These are phyloP conservation scores for Carettochelys insculpta DNA, from an alignment of 2,113 vertebrate genomes.

Conservation along the genomic window DNA sequence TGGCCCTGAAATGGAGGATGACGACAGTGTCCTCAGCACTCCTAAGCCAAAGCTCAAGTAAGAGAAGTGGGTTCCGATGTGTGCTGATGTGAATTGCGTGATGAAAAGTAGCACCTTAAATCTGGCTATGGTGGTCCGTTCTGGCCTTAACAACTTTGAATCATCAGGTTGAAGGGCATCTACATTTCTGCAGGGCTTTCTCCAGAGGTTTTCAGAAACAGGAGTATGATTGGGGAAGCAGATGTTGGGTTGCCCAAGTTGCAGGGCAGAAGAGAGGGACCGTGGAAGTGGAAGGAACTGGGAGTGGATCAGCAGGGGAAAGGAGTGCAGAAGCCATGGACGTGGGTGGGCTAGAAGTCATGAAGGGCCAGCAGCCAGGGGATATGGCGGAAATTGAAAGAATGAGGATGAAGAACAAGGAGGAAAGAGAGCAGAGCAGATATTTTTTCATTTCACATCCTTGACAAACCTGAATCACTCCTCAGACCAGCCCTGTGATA, in stretches of 20 bases:
- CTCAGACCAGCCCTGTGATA: background rate
- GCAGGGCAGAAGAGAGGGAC: background rate
- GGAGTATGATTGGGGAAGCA: background rate
- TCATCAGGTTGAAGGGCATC: background rate
- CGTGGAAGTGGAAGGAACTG: background rate
- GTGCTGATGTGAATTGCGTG: background rate
- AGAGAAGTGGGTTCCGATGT: constrained; percentile 31
- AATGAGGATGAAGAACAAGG: background rate
- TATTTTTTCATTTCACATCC: background rate
- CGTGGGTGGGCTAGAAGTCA: background rate
- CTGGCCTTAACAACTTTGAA: background rate
- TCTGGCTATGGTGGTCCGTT: background rate
- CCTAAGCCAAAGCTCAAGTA: constrained; percentile 97
- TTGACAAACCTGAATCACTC: background rate
- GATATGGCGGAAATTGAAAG: background rate
- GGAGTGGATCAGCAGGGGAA: background rate
- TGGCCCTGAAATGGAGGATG: constrained; percentile 93
- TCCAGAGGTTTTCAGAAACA: background rate
- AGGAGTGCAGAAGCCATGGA: background rate
- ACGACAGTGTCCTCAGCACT: constrained; percentile 96
- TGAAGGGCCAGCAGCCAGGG: background rate
- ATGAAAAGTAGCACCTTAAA: background rate
- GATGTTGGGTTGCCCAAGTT: background rate
- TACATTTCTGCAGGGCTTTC: background rate
- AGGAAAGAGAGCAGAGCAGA: background rate